Evolutionary conservation across 2,113 vertebrate genomes (phyloP).

Genomic region (Poeciliopsis prolifica): DNA sequence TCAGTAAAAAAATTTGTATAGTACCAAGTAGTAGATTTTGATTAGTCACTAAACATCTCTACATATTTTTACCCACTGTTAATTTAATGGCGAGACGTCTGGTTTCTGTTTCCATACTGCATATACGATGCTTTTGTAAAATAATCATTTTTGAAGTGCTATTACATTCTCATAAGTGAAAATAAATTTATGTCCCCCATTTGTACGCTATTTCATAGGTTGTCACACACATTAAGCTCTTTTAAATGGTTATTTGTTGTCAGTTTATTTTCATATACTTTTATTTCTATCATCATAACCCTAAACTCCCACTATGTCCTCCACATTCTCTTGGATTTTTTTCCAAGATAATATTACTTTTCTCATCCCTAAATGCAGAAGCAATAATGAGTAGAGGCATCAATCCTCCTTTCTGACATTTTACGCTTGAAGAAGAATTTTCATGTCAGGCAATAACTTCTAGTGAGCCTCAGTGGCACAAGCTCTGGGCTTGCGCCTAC

Average conservation of each 20-base stretch:
- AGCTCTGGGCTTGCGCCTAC: conserved; percentile 71
- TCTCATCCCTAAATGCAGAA: conserved; percentile 74
- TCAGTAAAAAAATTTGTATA: neutral
- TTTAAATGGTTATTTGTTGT: conserved; percentile 27
- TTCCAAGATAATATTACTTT: conserved; percentile 67
- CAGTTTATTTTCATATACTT: conserved; percentile 26
- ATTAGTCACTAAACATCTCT: neutral
- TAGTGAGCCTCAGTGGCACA: conserved; percentile 67
- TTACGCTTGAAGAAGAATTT: conserved; percentile 74
- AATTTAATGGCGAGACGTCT: too few species aligned
- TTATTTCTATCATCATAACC: conserved; percentile 34
- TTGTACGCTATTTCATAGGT: conserved; percentile 5
- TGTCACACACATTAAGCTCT: conserved; percentile 1
- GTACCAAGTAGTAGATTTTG: too few species aligned
- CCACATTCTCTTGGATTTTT: conserved; percentile 16
- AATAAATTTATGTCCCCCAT: conserved; percentile 1
- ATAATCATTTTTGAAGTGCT: neutral
- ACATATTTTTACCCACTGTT: neutral
- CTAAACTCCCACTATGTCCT: conserved; percentile 40
- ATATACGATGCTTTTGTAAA: neutral
- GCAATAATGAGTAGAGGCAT: conserved; percentile 77
- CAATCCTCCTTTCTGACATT: conserved; percentile 81
- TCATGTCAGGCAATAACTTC: conserved; percentile 77
- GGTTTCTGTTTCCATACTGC: neutral
- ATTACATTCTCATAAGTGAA: conserved; percentile 5